phyloP scores from a whole-genome alignment of 2,797 vertebrate genomes.

The Acanthurus leucopareius region DNA sequence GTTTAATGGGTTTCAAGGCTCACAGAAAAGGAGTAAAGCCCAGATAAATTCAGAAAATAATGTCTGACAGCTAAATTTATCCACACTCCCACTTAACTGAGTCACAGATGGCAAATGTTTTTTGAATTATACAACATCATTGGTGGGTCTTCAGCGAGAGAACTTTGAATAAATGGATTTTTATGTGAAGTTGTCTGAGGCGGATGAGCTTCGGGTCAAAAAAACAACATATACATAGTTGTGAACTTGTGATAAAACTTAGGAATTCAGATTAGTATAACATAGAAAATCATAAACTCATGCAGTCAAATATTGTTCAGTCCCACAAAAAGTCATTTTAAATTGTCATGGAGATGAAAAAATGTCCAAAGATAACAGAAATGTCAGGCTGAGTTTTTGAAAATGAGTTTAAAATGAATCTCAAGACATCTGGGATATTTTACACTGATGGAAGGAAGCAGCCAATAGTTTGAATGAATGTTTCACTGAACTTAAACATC shows the following conservation, averaged over 20 bases:
- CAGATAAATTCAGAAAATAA: neutral
- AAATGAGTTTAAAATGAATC: neutral
- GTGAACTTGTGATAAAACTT: neutral
- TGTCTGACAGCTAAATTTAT: slow-evolving; percentile 1
- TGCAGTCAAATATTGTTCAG: neutral
- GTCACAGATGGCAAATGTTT: slow-evolving; percentile 1
- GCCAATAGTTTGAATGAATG: neutral
- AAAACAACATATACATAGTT: too few species aligned
- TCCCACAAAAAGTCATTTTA: neutral
- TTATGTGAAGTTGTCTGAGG: neutral
- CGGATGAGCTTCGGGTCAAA: neutral
- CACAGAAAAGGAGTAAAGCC: neutral
- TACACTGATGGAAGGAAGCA: neutral
- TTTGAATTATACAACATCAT: neutral
- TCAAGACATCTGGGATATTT: neutral
- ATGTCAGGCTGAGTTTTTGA: neutral
- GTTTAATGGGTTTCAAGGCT: slow-evolving; percentile 9
- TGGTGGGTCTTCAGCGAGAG: neutral
- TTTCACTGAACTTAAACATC: neutral
- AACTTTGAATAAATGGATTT: neutral
- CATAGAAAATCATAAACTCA: neutral
- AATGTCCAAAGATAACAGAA: neutral
- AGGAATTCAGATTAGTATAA: neutral
- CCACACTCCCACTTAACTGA: neutral
- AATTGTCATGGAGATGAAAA: neutral